These are phyloP conservation scores for Pristionchus maxplancki DNA, from an alignment of 2,888 invertebrate species.

Conservation along the genomic window DNA sequence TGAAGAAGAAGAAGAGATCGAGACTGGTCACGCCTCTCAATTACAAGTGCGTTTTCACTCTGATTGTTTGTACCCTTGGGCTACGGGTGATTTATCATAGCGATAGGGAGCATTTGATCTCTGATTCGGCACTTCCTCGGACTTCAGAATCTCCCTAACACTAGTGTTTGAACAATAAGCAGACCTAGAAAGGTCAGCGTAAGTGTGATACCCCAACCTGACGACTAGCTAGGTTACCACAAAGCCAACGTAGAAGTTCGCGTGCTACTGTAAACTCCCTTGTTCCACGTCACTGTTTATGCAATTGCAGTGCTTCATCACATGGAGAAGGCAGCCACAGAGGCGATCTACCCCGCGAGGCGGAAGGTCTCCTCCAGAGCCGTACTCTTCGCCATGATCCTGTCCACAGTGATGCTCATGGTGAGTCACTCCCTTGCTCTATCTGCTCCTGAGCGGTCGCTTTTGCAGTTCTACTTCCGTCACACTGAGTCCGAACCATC, in stretches of 20 bases:
- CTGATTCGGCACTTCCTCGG: no score
- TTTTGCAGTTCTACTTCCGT: background rate
- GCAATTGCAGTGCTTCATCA: background rate
- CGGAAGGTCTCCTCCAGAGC: background rate
- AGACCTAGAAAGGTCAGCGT: no score
- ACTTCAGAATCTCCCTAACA: no score
- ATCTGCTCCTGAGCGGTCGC: background rate
- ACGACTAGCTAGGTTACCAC: no score
- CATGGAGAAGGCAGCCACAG: background rate
- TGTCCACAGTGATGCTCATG: background rate
- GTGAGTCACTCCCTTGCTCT: background rate
- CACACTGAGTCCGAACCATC: background rate
- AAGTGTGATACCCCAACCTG: no score
- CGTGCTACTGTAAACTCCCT: no score
- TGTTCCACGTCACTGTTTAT: background rate
- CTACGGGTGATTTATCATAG: no score
- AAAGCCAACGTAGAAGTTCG: no score
- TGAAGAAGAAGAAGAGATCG: background rate
- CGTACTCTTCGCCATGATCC: background rate
- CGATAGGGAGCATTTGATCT: no score
- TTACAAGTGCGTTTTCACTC: constrained; percentile 16
- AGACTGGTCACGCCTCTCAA: constrained; percentile 16
- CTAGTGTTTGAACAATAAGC: no score
- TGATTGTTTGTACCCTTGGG: no score
- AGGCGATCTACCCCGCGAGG: background rate